Conservation (phyloP, 1,140 invertebrate genomes). For the Coenobita brevimanus region DNA sequence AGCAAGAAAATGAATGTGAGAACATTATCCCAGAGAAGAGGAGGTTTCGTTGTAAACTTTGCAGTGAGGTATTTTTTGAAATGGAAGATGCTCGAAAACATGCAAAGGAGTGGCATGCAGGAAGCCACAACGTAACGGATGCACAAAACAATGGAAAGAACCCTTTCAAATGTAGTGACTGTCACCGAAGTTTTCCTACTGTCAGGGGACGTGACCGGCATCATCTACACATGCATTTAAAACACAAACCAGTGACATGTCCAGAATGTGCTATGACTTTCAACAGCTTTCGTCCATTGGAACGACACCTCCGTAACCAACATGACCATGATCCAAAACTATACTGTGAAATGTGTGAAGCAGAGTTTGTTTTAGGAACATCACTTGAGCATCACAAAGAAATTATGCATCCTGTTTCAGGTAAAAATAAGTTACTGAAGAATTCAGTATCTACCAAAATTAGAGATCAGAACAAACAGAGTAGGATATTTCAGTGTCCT, state of each 20-base stretch:
- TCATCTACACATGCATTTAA: slow-evolving; percentile 45
- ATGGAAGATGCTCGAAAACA: slow-evolving; percentile 26
- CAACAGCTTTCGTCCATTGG: slow-evolving; percentile 42
- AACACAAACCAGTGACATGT: slow-evolving; percentile 45
- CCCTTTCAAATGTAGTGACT: slow-evolving; percentile 43
- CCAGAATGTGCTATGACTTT: slow-evolving; percentile 25
- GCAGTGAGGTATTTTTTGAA: slow-evolving; percentile 7
- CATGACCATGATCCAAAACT: slow-evolving; percentile 48
- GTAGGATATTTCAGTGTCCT: slow-evolving; percentile 35
- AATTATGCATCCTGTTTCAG: slow-evolving; percentile 43
- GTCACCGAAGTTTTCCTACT: slow-evolving; percentile 43
- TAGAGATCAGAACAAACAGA: slow-evolving; percentile 20
- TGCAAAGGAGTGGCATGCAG: slow-evolving; percentile 7
- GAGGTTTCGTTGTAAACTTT: slow-evolving; percentile 50
- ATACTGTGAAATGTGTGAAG: slow-evolving; percentile 59
- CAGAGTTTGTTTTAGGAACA: slow-evolving; percentile 51
- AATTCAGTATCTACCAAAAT: not conserved
- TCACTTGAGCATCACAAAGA: slow-evolving; percentile 53
- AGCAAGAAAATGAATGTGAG: not conserved
- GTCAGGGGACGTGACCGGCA: slow-evolving; percentile 40
- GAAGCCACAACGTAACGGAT: not conserved
- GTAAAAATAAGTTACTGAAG: slow-evolving; percentile 31
- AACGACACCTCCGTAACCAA: slow-evolving; percentile 35
- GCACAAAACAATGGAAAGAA: not conserved
- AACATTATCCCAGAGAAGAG: not conserved